These are phyloP conservation scores for Isotomurus palustris DNA, from an alignment of 2,888 invertebrate species.

Conservation along the genomic window DNA sequence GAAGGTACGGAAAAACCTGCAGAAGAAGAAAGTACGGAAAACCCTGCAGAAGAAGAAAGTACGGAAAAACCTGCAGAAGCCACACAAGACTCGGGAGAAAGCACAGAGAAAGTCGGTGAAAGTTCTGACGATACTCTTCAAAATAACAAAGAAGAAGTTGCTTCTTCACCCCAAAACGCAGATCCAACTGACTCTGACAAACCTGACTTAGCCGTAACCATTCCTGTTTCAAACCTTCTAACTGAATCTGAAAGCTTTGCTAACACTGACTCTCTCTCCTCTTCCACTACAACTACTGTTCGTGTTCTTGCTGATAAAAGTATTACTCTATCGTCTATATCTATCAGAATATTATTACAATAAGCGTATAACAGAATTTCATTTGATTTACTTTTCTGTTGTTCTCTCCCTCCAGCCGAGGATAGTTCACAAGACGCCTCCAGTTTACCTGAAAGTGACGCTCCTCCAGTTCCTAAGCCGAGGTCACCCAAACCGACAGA, in stretches of 20 bases:
- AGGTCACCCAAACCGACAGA: background rate
- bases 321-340: background rate
- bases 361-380: background rate
- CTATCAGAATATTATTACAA: background rate
- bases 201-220: background rate
- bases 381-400: background rate
- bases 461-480: slow-evolving; percentile 1
- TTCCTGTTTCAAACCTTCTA: background rate
- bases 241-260: slow-evolving; percentile 3
- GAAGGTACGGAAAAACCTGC: background rate
- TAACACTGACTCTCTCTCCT: slow-evolving; percentile 9
- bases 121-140: background rate
- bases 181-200: background rate
- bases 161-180: background rate
- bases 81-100: background rate
- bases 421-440: slow-evolving; percentile 5
- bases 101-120: background rate
- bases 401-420: background rate
- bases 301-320: background rate
- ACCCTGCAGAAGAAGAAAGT: background rate
- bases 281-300: slow-evolving; percentile 4
- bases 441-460: background rate
- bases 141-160: background rate
- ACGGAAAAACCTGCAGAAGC: background rate
- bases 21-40: background rate